Evolutionary conservation across 2,888 invertebrate genomes (phyloP).

Genomic region (Schrankia costaestrigalis): DNA sequence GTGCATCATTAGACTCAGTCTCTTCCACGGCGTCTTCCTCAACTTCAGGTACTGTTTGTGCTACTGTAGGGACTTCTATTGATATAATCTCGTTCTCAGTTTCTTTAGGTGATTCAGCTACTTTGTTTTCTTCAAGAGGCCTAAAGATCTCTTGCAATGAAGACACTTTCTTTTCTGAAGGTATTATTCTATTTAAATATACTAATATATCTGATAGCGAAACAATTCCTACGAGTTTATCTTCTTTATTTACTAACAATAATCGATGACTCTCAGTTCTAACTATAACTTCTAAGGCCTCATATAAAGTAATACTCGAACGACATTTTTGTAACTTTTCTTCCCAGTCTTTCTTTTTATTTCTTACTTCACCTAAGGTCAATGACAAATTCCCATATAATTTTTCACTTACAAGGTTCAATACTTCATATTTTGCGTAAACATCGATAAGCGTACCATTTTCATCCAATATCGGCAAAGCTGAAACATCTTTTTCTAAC

Average conservation of each 20-base stretch:
- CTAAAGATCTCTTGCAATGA: slow-evolving; percentile 75
- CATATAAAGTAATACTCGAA: slow-evolving; percentile 90
- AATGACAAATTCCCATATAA: slow-evolving; percentile 95
- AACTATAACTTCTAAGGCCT: slow-evolving; percentile 94
- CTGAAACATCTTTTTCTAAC: slow-evolving; percentile 71
- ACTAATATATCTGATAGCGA: slow-evolving; percentile 75
- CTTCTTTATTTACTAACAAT: slow-evolving; percentile 75
- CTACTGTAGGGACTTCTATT: slow-evolving; percentile 64
- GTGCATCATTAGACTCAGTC: slow-evolving; percentile 30
- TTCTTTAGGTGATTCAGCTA: slow-evolving; percentile 68
- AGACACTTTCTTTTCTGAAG: slow-evolving; percentile 72
- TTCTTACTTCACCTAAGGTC: slow-evolving; percentile 91
- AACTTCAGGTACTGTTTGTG: slow-evolving; percentile 49
- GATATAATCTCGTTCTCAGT: slow-evolving; percentile 67
- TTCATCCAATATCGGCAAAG: slow-evolving; percentile 69
- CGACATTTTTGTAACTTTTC: slow-evolving; percentile 95
- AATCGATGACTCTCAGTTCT: slow-evolving; percentile 89
- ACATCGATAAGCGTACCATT: slow-evolving; percentile 66
- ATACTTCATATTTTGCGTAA: slow-evolving; percentile 76
- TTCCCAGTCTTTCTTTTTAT: slow-evolving; percentile 94
- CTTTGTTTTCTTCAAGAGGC: slow-evolving; percentile 72
- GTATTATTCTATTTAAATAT: slow-evolving; percentile 77
- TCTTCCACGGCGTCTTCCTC: slow-evolving; percentile 30
- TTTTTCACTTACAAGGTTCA: slow-evolving; percentile 94
- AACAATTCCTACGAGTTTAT: slow-evolving; percentile 73